Evolutionary conservation across 2,888 invertebrate genomes (phyloP).

Genomic region (Melangyna quadrimaculata): DNA sequence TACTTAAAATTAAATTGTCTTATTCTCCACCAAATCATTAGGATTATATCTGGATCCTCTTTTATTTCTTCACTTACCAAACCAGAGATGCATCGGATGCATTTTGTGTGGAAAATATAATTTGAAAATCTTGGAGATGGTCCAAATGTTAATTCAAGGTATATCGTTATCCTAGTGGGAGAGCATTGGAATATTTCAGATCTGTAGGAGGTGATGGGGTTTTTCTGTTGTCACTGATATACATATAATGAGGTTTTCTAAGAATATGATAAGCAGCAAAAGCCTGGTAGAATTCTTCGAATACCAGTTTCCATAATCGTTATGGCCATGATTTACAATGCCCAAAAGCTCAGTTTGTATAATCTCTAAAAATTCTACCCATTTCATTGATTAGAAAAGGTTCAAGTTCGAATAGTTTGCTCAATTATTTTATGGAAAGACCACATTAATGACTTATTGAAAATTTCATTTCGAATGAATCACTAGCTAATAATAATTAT

Average conservation of each 20-base stretch:
- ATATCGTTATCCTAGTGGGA: neutral
- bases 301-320: neutral
- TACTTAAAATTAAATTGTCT: neutral
- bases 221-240: neutral
- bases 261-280: neutral
- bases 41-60: neutral
- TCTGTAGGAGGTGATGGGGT: neutral
- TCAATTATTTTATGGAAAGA: neutral
- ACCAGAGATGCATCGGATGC: neutral
- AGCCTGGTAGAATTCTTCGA: neutral
- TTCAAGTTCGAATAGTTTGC: neutral
- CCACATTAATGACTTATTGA: neutral
- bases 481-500: neutral
- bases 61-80: neutral
- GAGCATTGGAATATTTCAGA: neutral
- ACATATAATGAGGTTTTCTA: neutral
- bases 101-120: neutral
- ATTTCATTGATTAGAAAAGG: neutral
- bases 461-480: neutral
- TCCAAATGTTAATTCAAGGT: constrained; percentile 6
- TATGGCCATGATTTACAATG: neutral
- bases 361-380: neutral
- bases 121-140: neutral
- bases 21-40: neutral
- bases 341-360: neutral